Evolutionary conservation across 2,797 vertebrate genomes (phyloP).

Genomic region (Cyprinella venusta): DNA sequence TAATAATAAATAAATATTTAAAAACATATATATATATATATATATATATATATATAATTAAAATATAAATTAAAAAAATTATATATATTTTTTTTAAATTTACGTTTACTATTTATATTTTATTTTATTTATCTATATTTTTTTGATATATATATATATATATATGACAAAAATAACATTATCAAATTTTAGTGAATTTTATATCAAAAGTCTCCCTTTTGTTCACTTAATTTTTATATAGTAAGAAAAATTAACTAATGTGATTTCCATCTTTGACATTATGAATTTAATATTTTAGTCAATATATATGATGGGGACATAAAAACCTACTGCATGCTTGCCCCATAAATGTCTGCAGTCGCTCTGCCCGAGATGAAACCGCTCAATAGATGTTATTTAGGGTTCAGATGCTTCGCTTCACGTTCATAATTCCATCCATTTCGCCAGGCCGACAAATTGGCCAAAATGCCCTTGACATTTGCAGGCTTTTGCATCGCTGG

Average conservation of each 20-base stretch:
- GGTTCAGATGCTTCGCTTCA: constrained; percentile 13
- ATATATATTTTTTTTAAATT: too few species aligned
- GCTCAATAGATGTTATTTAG: constrained; percentile 31
- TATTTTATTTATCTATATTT: too few species aligned
- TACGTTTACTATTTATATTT: too few species aligned
- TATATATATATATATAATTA: too few species aligned
- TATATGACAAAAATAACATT: background rate
- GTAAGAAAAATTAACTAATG: background rate
- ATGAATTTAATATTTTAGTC: background rate
- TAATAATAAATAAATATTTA: too few species aligned
- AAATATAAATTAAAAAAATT: too few species aligned
- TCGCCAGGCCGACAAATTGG: background rate
- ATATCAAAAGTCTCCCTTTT: background rate
- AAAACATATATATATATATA: too few species aligned
- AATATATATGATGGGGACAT: background rate
- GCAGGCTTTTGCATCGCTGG: constrained; percentile 26
- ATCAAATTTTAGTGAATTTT: background rate
- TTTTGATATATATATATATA: background rate
- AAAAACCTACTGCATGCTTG: background rate
- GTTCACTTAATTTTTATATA: background rate
- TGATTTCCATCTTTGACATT: background rate
- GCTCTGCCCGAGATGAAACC: constrained; percentile 19
- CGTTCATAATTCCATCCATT: constrained; percentile 29
- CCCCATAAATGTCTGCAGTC: background rate
- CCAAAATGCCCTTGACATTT: constrained; percentile 50